These are phyloP conservation scores for Acronicta aceris DNA, from an alignment of 2,888 invertebrate genomes.

Conservation along the genomic window DNA sequence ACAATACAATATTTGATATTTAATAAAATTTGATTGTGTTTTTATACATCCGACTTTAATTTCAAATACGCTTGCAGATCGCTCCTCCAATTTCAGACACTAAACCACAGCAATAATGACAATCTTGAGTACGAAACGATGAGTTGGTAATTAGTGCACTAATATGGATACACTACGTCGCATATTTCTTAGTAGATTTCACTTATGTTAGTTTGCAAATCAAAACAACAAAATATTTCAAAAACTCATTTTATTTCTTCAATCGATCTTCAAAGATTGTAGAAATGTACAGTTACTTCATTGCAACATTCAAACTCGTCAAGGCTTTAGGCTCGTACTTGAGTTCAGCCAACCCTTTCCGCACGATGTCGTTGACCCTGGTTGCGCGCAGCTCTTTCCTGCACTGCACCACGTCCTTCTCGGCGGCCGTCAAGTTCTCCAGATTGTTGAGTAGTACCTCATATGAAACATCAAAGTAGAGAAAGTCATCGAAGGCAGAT, in stretches of 20 bases:
- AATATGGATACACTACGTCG: no score
- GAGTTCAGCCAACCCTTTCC: slow-evolving; percentile 79
- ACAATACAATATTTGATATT: slow-evolving; percentile 90
- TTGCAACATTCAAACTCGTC: slow-evolving; percentile 44
- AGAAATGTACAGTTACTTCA: no score
- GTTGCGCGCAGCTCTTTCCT: slow-evolving; percentile 77
- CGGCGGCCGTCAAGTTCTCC: slow-evolving; percentile 80
- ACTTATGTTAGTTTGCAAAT: neutral
- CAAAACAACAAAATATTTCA: neutral
- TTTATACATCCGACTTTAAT: slow-evolving; percentile 77
- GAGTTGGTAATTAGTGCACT: no score
- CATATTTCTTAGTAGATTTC: no score
- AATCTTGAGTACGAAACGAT: no score
- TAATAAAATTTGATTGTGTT: slow-evolving; percentile 89
- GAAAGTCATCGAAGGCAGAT: neutral
- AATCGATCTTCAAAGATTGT: no score
- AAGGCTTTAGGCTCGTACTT: slow-evolving; percentile 71
- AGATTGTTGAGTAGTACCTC: slow-evolving; percentile 83
- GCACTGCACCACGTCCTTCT: slow-evolving; percentile 72
- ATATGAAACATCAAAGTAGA: slow-evolving; percentile 5
- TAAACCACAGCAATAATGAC: no score
- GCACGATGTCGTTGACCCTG: slow-evolving; percentile 78
- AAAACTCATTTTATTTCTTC: slow-evolving; percentile 5
- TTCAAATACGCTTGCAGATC: slow-evolving; percentile 39
- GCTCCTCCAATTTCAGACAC: neutral